These are phyloP conservation scores for Caenorhabditis tropicalis DNA, from an alignment of 1,140 invertebrate species.

Conservation along the genomic window DNA sequence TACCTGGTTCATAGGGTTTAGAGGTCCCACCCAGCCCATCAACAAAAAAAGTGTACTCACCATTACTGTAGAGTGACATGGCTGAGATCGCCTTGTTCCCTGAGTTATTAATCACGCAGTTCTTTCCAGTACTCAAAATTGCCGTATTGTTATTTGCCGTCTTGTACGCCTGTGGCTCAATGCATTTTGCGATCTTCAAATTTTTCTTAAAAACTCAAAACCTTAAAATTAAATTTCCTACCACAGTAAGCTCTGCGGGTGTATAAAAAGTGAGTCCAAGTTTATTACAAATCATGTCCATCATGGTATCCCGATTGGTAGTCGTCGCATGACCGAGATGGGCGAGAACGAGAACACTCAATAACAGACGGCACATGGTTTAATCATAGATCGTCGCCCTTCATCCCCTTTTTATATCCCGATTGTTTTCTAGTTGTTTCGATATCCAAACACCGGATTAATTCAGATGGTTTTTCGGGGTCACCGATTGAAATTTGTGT, in stretches of 20 bases:
- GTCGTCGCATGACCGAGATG: background rate
- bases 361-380: background rate
- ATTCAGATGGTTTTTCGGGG: background rate
- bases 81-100: background rate
- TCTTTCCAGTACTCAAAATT: background rate
- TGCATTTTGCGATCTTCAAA: background rate
- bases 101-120: background rate
- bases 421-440: background rate
- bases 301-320: background rate
- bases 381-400: background rate
- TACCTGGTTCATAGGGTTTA: too few species aligned
- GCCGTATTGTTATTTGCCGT: constrained; percentile 20
- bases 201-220: background rate
- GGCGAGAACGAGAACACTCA: background rate
- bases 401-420: background rate
- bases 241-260: background rate
- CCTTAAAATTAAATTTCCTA: background rate
- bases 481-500: background rate
- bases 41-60: background rate
- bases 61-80: background rate
- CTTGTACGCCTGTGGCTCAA: background rate
- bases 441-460: constrained; percentile 4
- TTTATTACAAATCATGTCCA: background rate
- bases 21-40: background rate
- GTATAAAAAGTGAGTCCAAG: background rate